Percentiles rank a stretch among this genome's conserved stretches.
These are phyloP conservation scores for Leucophora obtusa DNA, from an alignment of 2,888 invertebrate species.

Conservation along the genomic window DNA sequence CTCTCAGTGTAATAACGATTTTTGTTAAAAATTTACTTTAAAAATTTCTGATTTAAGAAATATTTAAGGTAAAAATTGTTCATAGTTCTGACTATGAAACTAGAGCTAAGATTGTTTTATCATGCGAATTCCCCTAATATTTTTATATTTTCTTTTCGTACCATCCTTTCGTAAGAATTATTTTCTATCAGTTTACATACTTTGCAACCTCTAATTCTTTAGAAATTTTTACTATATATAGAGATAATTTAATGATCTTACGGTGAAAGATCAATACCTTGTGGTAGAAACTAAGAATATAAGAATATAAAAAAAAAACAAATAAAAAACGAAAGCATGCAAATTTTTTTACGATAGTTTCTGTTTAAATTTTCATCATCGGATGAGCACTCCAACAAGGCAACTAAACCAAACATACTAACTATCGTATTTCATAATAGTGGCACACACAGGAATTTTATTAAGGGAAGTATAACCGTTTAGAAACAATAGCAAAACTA, in stretches of 20 bases:
- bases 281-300: neutral
- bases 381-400: slow-evolving; percentile 17
- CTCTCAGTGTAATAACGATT: no score
- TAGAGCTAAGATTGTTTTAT: no score
- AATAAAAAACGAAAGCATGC: slow-evolving; percentile 38
- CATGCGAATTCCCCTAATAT: neutral
- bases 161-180: neutral
- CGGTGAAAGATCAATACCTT: slow-evolving; percentile 21
- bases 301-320: neutral
- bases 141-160: neutral
- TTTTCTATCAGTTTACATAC: neutral
- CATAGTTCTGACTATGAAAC: no score
- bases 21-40: no score
- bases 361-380: slow-evolving; percentile 19
- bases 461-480: slow-evolving; percentile 2
- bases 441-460: neutral
- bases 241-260: slow-evolving; percentile 23
- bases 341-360: slow-evolving; percentile 24
- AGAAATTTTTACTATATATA: slow-evolving; percentile 27
- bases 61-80: no score
- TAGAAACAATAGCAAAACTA: neutral
- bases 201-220: slow-evolving; percentile 14
- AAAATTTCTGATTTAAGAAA: no score
- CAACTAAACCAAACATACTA: slow-evolving; percentile 2
- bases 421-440: slow-evolving; percentile 4